Percentiles rank a stretch among this genome's conserved stretches.
phyloP scores from a whole-genome alignment of 1,140 invertebrate species.

The Mya arenaria region DNA sequence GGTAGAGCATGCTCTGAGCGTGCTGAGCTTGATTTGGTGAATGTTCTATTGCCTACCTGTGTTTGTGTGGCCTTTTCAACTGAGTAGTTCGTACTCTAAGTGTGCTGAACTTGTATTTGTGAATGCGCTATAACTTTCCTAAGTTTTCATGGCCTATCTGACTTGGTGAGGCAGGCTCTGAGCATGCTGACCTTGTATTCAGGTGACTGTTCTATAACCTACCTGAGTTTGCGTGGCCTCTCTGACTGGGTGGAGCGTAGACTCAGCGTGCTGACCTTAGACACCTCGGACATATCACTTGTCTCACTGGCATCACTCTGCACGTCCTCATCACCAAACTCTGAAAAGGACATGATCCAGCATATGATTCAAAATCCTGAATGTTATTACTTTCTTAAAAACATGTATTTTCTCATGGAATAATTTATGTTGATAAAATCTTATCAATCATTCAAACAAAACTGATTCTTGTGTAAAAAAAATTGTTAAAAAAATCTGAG shows the following conservation, averaged over 20 bases:
- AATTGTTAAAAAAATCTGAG: no score
- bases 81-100: background rate
- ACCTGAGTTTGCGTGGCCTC: conserved; percentile 78
- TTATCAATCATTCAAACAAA: no score
- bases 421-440: no score
- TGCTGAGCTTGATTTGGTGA: background rate
- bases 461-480: no score
- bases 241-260: conserved; percentile 80
- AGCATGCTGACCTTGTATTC: background rate
- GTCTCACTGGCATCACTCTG: conserved; percentile 80
- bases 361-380: background rate
- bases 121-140: no score
- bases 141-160: background rate
- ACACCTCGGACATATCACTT: conserved; percentile 81
- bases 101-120: no score
- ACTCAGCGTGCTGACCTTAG: conserved; percentile 80
- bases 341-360: conserved; percentile 55
- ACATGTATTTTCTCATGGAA: no score
- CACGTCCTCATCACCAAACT: conserved; percentile 79
- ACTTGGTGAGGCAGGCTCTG: no score
- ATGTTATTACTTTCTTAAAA: no score
- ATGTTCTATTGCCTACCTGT: background rate
- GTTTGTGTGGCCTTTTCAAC: background rate
- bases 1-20: background rate
- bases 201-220: background rate